Evolutionary conservation across 1,140 invertebrate genomes (phyloP), one percentile per base, ranked within the genome.

Genomic region (Calliphora vicina): DNA sequence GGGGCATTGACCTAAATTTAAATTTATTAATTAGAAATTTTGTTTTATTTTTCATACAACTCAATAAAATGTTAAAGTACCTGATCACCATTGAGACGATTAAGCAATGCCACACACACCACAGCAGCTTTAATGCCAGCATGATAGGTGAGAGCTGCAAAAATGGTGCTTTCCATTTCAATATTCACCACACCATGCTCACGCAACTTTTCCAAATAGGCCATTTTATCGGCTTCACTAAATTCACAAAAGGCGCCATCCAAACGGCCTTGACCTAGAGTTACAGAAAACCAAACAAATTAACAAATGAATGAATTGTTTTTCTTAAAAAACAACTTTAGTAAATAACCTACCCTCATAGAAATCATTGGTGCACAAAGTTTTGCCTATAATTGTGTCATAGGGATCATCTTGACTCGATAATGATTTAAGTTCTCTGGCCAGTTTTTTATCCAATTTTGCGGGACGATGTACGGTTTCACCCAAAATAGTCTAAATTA

Each of bases 221-320:
- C 94, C 92, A 97, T 94, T 91, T 99, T 99, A 73, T 99, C 98
- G 1, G 92, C 91, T 89, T 97, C 95, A 1, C 93, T 95, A 91
- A 97, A 99, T 83, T 99, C 97, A 91, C 98, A 99, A 91, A 99
- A 99, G 6, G 98, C 97, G 1, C 99, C 99, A 90, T 99, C 98
- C 83, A 99, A 91, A 82, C 99, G 93, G 3, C 96, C 98, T 92
- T 99, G 97, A 10, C 95, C 94, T 94, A 76, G 25, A 84, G 74
- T 45, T 27, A 80, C 27, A 82, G 45, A 74, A 42, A 84, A n/a
- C 67, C 42, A 84, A 82, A 45, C 61, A 82, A 23, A 29, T 50
- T 6, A 15, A 82, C 2, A 61, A n/a, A 78, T 57, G n/a, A n/a
- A n/a, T n/a, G n/a, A n/a, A n/a, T n/a, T n/a, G n/a, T n/a, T n/a